Conservation (phyloP, 2,888 invertebrate species). For the Parnassius orleans region DNA sequence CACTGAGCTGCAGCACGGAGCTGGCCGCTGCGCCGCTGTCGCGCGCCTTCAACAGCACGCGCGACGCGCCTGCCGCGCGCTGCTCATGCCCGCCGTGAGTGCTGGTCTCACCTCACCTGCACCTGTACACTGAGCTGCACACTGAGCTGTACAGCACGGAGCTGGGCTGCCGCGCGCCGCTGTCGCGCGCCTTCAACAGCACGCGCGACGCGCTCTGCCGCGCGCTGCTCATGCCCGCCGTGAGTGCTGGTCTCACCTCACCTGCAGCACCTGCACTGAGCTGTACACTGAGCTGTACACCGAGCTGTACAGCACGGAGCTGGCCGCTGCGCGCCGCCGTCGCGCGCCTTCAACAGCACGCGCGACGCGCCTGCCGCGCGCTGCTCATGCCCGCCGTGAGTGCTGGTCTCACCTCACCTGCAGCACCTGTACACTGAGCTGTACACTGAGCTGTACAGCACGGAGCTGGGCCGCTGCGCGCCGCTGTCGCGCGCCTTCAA, state of each 20-base stretch:
- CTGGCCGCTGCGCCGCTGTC: background rate
- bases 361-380: constrained; percentile 86
- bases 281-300: constrained; percentile 63
- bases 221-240: background rate
- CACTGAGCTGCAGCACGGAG: too few relatives aligned
- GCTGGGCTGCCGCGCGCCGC: background rate
- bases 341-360: constrained; percentile 65
- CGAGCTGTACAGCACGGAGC: constrained; percentile 30
- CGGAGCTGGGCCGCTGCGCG: background rate
- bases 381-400: constrained; percentile 85
- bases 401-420: background rate
- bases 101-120: background rate
- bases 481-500: too few relatives aligned
- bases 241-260: background rate
- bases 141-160: background rate
- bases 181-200: background rate
- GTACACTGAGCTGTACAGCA: background rate
- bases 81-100: background rate
- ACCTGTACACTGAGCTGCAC: background rate
- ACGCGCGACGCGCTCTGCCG: background rate
- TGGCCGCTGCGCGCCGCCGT: constrained; percentile 85
- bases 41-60: background rate
- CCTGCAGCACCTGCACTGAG: background rate
- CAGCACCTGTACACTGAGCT: background rate
- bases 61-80: background rate